Base-by-base conservation (phyloP, 2,797 vertebrate species). In the Arrhamphus sclerolepis region DNA sequence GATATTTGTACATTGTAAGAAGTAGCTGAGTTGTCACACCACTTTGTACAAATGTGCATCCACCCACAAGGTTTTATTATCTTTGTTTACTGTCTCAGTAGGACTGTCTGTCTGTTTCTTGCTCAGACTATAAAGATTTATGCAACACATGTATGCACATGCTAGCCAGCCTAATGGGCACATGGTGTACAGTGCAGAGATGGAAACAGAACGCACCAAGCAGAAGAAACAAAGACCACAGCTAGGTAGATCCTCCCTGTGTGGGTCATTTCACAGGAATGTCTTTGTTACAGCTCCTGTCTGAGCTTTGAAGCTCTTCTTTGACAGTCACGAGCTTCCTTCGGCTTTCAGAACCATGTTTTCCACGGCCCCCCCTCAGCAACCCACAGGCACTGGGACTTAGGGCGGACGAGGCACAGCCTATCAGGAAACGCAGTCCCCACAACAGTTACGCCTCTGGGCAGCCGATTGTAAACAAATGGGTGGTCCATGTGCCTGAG, bases 401-500 rank as follows among this genome's bases (percentile, higher is more conserved):
- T 22, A 51, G 24, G 74, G 81, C 29, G 70, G 67, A 31, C 22
- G 31, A 48, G 11, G 26, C 14, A 29, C 44, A 58, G 70, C 85
- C 78, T 83, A 86, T 81, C 49, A 61, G 28, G 50, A 18, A n/a
- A 9, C 13, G 9, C 41, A 19, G 52, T 17, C 38, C 31, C 55
- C 11, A 24, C 46, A 10, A 6, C 19, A 8, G 72, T 10, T 70
- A 65, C 65, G 10, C 81, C 84, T 77, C 53, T 46, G 24, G 54
- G 40, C 51, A 20, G 65, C 60, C 41, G 42, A 70, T 75, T 62
- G 78, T 86, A 90, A 91, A 91, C 84, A 90, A 83, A 76, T 50
- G 65, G 54, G 57, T 80, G 63, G 54, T 41, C 72, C 88, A 87
- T 90, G 89, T 90, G 87, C 81, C 72, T 52, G 75, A 69, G 70